Percentiles rank a stretch among this genome's conserved stretches.
Evolutionary conservation across 2,888 invertebrate genomes (phyloP).

Genomic region (Cryptocephalus primarius): DNA sequence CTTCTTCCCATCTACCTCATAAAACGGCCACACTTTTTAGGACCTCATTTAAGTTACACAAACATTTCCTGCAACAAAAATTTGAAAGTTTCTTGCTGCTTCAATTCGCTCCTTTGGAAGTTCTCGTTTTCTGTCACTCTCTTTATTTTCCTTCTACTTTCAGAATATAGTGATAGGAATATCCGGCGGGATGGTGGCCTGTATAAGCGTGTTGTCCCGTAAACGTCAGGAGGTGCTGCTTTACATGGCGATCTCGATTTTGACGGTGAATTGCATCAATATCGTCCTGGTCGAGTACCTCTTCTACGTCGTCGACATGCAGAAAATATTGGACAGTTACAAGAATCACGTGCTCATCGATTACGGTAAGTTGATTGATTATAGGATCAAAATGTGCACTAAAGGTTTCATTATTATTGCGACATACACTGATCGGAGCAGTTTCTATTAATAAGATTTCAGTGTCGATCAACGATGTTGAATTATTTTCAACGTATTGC

Average conservation of each 20-base stretch:
- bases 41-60: too few species aligned
- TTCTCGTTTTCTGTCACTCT: too few species aligned
- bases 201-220: slow-evolving; percentile 35
- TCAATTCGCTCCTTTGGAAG: too few species aligned
- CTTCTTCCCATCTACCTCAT: too few species aligned
- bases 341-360: slow-evolving; percentile 33
- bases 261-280: slow-evolving; percentile 43
- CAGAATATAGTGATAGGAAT: slow-evolving; percentile 42
- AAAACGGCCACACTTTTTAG: too few species aligned
- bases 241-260: slow-evolving; percentile 42
- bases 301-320: slow-evolving; percentile 32
- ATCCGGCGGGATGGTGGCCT: slow-evolving; percentile 38
- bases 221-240: slow-evolving; percentile 39
- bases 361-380: slow-evolving; percentile 27
- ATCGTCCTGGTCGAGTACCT: slow-evolving; percentile 41
- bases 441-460: too few species aligned
- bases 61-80: too few species aligned
- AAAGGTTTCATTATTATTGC: not conserved
- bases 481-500: too few species aligned
- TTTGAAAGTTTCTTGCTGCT: too few species aligned
- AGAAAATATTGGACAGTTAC: slow-evolving; percentile 25
- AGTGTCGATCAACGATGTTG: too few species aligned
- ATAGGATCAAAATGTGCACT: too few species aligned
- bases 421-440: too few species aligned
- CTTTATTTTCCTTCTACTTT: slow-evolving; percentile 17